Percentiles rank a stretch among this genome's conserved stretches.
Evolutionary conservation across 2,797 vertebrate species (phyloP).

Genomic region (Hylomyscus alleni): DNA sequence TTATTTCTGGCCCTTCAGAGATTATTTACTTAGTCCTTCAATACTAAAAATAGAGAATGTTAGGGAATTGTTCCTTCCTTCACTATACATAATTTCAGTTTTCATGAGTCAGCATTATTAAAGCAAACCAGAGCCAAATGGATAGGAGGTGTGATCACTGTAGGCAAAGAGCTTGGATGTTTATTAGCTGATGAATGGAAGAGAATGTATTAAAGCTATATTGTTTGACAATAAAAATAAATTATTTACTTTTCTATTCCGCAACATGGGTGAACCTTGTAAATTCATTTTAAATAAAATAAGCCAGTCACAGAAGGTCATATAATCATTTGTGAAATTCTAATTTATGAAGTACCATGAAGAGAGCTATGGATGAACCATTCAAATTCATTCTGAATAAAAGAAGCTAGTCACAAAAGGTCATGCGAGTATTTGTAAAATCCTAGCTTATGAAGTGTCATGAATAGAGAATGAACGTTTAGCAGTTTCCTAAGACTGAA

Average conservation of each 20-base stretch:
- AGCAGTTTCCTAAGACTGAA: not conserved
- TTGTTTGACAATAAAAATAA: constrained; percentile 3
- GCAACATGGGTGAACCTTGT: not conserved
- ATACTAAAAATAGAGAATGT: constrained; percentile 22
- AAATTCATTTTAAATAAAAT: not conserved
- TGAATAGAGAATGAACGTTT: not conserved
- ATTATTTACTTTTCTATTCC: not conserved
- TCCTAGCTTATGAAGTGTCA: not conserved
- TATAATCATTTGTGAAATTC: not conserved
- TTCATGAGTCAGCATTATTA: constrained; percentile 24
- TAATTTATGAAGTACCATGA: not conserved
- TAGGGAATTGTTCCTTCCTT: constrained; percentile 34
- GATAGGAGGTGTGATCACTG: not conserved
- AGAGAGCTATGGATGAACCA: not conserved
- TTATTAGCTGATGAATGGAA: constrained; percentile 10
- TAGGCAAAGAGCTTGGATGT: not conserved
- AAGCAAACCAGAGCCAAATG: constrained; percentile 38
- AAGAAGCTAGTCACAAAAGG: not conserved
- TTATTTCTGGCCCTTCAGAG: not conserved
- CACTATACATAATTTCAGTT: constrained; percentile 51
- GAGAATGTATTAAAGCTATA: not conserved
- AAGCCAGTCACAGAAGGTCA: not conserved
- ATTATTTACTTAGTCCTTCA: constrained; percentile 34
- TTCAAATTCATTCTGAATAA: not conserved
- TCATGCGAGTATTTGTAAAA: not conserved